These are phyloP conservation scores for Pantherophis guttatus DNA, from an alignment of 2,113 vertebrate species.

Conservation along the genomic window DNA sequence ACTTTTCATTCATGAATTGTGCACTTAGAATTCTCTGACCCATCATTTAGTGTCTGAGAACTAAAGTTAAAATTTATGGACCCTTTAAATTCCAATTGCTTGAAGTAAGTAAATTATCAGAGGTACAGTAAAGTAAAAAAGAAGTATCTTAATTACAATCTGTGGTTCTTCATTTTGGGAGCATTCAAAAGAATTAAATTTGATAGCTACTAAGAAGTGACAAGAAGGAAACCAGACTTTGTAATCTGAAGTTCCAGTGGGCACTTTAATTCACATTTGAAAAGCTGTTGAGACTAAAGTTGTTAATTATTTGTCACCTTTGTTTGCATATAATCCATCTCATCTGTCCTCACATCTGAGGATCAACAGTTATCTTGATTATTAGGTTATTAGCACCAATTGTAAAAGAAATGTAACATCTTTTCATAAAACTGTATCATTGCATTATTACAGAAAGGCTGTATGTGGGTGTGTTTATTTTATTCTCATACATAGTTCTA, in stretches of 20 bases:
- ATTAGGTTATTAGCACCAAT: constrained; percentile 56
- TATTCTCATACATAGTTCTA: constrained; percentile 8
- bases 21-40: background rate
- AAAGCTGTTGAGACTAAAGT: constrained; percentile 26
- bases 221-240: background rate
- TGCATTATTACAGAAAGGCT: background rate
- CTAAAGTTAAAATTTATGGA: background rate
- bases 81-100: background rate
- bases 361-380: constrained; percentile 35
- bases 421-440: constrained; percentile 54
- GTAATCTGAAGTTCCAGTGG: background rate
- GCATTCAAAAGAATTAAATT: background rate
- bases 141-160: background rate
- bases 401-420: constrained; percentile 46
- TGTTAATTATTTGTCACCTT: constrained; percentile 39
- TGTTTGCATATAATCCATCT: constrained; percentile 33
- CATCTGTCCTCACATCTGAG: constrained; percentile 37
- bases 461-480: background rate
- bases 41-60: background rate
- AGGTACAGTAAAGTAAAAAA: background rate
- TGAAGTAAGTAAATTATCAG: background rate
- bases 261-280: constrained; percentile 3
- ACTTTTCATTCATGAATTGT: background rate
- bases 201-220: background rate
- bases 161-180: background rate